These are phyloP conservation scores for Sebastes fasciatus DNA, from an alignment of 2,113 vertebrate species.

Conservation along the genomic window DNA sequence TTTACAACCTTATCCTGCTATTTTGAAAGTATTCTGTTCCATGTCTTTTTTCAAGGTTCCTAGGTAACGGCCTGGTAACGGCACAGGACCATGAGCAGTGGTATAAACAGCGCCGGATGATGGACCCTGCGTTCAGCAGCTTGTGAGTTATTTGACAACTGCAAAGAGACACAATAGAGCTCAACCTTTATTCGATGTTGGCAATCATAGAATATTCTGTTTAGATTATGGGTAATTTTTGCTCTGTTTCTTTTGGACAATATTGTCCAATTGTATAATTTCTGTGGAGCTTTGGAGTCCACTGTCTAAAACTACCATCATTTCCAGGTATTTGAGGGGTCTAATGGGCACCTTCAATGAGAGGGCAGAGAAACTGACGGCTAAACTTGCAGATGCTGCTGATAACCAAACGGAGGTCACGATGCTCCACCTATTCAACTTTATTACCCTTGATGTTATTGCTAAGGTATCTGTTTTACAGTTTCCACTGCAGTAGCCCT, in stretches of 20 bases:
- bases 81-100: constrained; percentile 87
- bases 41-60: constrained; percentile 80
- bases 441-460: constrained; percentile 81
- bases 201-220: background rate
- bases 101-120: constrained; percentile 90
- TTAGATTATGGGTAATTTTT: background rate
- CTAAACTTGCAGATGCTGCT: constrained; percentile 63
- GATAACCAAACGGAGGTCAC: constrained; percentile 56
- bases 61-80: constrained; percentile 89
- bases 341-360: constrained; percentile 80
- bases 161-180: background rate
- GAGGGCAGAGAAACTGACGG: constrained; percentile 78
- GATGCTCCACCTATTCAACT: constrained; percentile 77
- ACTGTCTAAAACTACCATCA: background rate
- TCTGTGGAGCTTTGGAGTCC: background rate
- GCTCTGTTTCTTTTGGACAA: background rate
- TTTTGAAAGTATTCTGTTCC: background rate
- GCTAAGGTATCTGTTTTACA: constrained; percentile 64
- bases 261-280: background rate
- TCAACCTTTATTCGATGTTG: background rate
- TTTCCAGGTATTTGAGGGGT: constrained; percentile 78
- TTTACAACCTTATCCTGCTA: background rate
- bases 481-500: background rate
- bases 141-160: constrained; percentile 78
- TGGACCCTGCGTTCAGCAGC: constrained; percentile 92